A percentile compares a stretch with the other conserved stretches of the same genome.
Evolutionary conservation across 2,888 invertebrate species (phyloP).

Genomic region (Drosophila nr. medialis): DNA sequence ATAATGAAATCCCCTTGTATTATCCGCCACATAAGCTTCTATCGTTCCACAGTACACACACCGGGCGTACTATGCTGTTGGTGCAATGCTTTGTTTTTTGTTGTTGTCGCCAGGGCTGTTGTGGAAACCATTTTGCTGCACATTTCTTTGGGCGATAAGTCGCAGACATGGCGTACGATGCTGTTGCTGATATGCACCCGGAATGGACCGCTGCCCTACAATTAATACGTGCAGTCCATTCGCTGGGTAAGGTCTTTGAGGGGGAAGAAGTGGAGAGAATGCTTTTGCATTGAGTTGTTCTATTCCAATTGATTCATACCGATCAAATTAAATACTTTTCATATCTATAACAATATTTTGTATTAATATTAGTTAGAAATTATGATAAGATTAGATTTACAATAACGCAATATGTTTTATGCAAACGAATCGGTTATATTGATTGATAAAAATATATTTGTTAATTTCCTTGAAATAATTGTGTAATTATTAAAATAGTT

Average conservation of each 20-base stretch:
- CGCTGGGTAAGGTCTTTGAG: conserved; percentile 15
- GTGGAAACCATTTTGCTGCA: conserved; percentile 72
- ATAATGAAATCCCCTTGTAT: conserved; percentile 79
- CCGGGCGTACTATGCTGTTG: conserved; percentile 12
- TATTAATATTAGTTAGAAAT: neutral
- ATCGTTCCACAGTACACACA: conserved; percentile 36
- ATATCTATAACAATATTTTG: neutral
- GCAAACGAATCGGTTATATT: neutral
- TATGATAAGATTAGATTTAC: neutral
- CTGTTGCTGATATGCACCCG: conserved; percentile 55
- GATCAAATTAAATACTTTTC: neutral
- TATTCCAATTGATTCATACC: neutral
- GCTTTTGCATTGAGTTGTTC: neutral
- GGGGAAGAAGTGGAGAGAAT: neutral
- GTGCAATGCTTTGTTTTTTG: conserved; percentile 31
- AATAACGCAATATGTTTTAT: too few relatives aligned
- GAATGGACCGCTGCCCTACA: conserved; percentile 53
- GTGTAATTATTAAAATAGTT: neutral
- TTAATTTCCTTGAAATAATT: neutral
- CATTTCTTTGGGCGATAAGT: conserved; percentile 81
- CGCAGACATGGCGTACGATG: conserved; percentile 81
- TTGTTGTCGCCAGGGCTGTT: conserved; percentile 1
- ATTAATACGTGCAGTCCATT: conserved; percentile 51
- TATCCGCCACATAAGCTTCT: conserved; percentile 76
- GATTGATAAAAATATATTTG: neutral